Evolutionary conservation across 2,888 invertebrate genomes (phyloP).

Genomic region (Germaria angustata): DNA sequence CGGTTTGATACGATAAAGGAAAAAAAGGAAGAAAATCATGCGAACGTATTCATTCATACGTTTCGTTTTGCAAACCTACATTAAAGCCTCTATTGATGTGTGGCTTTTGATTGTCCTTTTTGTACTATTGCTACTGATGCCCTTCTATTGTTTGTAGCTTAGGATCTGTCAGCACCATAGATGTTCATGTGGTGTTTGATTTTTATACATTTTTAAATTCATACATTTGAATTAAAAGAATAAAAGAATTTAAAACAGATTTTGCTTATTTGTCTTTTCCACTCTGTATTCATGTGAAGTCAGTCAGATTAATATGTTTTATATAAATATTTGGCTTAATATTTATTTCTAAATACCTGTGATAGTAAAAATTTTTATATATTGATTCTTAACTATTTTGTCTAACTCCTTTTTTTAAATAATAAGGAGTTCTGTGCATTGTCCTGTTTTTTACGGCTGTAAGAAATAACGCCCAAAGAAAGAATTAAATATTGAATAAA

Average conservation of each 20-base stretch:
- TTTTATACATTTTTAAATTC: conserved; percentile 26
- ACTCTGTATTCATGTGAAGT: conserved; percentile 4
- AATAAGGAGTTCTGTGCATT: no score
- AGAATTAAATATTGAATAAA: neutral
- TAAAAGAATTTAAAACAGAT: neutral
- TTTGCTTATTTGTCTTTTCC: neutral
- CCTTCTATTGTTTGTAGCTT: conserved; percentile 61
- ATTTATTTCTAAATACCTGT: neutral
- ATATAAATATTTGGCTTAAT: neutral
- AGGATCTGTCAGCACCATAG: conserved; percentile 59
- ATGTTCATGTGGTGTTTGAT: conserved; percentile 51
- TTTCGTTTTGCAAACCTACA: conserved; percentile 35
- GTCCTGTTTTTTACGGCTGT: no score
- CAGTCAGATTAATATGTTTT: no score
- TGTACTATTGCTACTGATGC: conserved; percentile 30
- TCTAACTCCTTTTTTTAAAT: no score
- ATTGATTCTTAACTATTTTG: no score
- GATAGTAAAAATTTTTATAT: neutral
- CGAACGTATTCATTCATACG: conserved; percentile 34
- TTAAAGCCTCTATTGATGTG: conserved; percentile 55
- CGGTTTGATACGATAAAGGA: conserved; percentile 44
- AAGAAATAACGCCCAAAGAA: no score
- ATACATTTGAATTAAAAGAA: conserved; percentile 14
- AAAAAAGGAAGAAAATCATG: conserved; percentile 20
- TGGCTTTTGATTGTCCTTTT: conserved; percentile 57